These are phyloP conservation scores for Stenopsyche tienmushanensis DNA, from an alignment of 1,140 invertebrate species.

Conservation along the genomic window DNA sequence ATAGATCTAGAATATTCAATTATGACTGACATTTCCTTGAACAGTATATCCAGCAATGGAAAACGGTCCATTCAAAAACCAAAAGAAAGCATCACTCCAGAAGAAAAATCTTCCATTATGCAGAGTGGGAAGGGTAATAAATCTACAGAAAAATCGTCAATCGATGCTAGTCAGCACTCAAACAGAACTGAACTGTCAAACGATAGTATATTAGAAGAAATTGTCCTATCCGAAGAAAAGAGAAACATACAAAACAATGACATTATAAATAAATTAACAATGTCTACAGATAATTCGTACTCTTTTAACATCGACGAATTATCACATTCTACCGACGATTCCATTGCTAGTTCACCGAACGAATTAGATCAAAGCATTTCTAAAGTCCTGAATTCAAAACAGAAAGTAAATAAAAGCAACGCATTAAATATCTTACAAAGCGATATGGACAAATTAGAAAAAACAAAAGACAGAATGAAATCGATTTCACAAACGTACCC, in stretches of 20 bases:
- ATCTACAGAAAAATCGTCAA: neutral
- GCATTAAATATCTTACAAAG: no score
- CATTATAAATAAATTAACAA: neutral
- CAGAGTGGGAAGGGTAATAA: conserved; percentile 19
- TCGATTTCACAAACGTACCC: no score
- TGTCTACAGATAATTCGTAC: neutral
- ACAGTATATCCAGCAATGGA: neutral
- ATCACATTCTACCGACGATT: neutral
- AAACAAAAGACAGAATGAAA: no score
- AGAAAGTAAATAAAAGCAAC: no score
- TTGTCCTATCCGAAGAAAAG: conserved; percentile 18
- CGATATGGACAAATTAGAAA: no score
- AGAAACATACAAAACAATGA: neutral
- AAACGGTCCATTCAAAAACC: neutral
- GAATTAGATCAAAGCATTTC: neutral
- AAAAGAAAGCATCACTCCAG: no score
- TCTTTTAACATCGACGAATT: neutral
- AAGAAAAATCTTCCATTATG: neutral
- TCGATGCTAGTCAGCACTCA: conserved; percentile 9
- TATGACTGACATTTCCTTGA: neutral
- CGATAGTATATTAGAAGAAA: conserved; percentile 37
- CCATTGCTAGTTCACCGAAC: neutral
- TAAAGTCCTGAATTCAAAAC: no score
- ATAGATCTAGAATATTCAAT: neutral
- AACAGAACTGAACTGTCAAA: conserved; percentile 20